phyloP scores from a whole-genome alignment of 2,797 vertebrate genomes.

The Alca torda region DNA sequence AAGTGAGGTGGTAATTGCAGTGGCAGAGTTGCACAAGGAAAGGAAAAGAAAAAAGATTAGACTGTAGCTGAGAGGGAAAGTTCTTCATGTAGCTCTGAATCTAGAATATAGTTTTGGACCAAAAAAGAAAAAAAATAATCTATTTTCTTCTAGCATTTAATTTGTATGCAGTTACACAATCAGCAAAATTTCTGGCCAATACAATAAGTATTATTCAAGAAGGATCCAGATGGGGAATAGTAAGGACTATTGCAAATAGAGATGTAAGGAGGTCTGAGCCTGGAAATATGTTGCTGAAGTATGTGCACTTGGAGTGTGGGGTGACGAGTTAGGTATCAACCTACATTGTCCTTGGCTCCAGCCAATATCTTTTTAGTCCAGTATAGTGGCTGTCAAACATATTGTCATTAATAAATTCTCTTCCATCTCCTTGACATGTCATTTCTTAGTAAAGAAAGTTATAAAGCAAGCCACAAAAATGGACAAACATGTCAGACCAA shows the following conservation, averaged over 20 bases:
- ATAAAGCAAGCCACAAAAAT: slow-evolving; percentile 23
- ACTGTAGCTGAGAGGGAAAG: not conserved
- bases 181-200: not conserved
- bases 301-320: not conserved
- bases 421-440: not conserved
- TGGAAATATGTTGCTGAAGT: not conserved
- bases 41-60: not conserved
- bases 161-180: not conserved
- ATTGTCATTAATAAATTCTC: not conserved
- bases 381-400: slow-evolving; percentile 23
- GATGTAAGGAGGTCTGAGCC: not conserved
- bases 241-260: not conserved
- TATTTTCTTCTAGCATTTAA: not conserved
- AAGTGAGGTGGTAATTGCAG: not conserved
- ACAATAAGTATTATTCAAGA: not conserved
- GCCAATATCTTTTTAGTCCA: not conserved
- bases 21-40: not conserved
- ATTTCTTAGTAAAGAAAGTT: slow-evolving; percentile 44
- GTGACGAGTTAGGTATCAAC: not conserved
- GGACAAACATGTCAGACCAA: not conserved
- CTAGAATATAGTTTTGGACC: not conserved
- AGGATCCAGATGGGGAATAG: not conserved
- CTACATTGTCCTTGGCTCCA: not conserved
- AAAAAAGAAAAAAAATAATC: not conserved
- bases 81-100: not conserved